A percentile compares a stretch with the other conserved stretches of the same genome.
Conservation (phyloP, 35 echinoderm and acorn worm species). For the Lytechinus pictus region DNA sequence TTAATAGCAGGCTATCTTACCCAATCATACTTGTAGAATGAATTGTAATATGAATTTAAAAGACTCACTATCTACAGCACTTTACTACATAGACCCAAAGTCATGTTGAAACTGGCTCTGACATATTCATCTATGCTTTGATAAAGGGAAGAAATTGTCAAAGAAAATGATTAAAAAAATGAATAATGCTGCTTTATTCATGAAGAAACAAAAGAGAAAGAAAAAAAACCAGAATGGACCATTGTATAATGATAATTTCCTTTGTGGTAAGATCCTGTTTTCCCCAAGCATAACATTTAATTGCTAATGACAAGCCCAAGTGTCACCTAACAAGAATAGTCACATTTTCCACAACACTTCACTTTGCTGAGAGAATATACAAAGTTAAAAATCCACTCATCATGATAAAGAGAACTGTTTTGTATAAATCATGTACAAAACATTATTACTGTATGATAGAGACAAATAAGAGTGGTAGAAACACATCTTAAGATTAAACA, state of each 20-base stretch:
- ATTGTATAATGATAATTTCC: not conserved
- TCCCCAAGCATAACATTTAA: not conserved
- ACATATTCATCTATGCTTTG: no score
- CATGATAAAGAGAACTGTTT: not conserved
- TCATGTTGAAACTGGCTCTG: no score
- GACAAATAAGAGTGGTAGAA: not conserved
- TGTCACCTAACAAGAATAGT: not conserved
- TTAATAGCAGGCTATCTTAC: no score
- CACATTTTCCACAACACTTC: not conserved
- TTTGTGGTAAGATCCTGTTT: not conserved
- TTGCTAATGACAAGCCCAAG: not conserved
- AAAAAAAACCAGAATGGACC: not conserved
- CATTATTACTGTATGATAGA: not conserved
- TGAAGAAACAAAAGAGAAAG: not conserved
- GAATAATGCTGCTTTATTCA: not conserved
- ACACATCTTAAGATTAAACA: not conserved
- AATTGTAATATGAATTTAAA: no score
- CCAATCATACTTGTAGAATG: no score
- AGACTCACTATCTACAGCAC: no score
- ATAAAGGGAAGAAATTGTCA: no score
- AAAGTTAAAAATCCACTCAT: not conserved
- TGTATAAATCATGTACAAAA: not conserved
- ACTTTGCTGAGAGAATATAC: not conserved
- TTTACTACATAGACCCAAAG: no score
- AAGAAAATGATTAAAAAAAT: no score